Conservation (phyloP, 2,888 invertebrate genomes). For the Epiperipatus broadwayi region DNA sequence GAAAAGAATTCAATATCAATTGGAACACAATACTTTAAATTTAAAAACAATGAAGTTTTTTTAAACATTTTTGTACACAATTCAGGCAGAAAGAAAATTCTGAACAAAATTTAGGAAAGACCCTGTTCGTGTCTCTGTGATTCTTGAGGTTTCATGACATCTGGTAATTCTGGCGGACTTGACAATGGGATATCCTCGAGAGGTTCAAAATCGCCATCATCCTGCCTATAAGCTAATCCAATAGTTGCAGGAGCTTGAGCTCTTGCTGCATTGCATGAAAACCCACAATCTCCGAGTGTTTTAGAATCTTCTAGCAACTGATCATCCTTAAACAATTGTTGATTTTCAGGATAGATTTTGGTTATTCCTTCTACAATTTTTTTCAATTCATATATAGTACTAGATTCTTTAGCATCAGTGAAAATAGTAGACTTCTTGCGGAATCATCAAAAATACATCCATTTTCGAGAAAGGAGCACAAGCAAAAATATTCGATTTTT, state of each 20-base stretch:
- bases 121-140: constrained; percentile 58
- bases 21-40: too few species aligned
- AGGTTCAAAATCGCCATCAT: constrained; percentile 58
- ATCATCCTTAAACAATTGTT: too few species aligned
- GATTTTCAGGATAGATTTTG: constrained; percentile 60
- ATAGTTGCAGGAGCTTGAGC: constrained; percentile 87
- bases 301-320: constrained; percentile 32
- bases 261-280: constrained; percentile 70
- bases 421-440: constrained; percentile 91
- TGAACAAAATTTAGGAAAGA: too few species aligned
- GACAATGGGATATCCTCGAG: constrained; percentile 80
- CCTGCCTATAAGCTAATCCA: constrained; percentile 60
- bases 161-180: constrained; percentile 86
- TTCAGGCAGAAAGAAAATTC: too few species aligned
- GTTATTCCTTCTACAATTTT: constrained; percentile 88
- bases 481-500: too few species aligned
- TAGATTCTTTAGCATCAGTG: constrained; percentile 89
- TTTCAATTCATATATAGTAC: constrained; percentile 76
- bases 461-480: too few species aligned
- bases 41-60: too few species aligned
- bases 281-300: constrained; percentile 64
- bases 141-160: constrained; percentile 93
- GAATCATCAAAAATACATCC: constrained; percentile 97
- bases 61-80: too few species aligned
- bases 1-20: too few species aligned